These are phyloP conservation scores for Sebastes matsubarae DNA, from an alignment of 2,797 vertebrate species.

Conservation along the genomic window DNA sequence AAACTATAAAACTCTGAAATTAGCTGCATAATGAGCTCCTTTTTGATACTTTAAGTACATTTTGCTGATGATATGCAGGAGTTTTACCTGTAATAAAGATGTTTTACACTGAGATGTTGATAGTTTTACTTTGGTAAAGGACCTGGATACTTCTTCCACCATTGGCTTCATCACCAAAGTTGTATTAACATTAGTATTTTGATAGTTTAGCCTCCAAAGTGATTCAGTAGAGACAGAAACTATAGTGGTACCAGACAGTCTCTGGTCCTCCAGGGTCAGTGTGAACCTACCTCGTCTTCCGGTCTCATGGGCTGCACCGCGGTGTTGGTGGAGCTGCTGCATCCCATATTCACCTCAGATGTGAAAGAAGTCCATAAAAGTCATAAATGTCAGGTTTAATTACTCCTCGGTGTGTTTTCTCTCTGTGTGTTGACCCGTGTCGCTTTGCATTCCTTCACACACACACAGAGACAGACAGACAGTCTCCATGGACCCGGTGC, in stretches of 20 bases:
- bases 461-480: neutral
- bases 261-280: neutral
- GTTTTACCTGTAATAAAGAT: too few relatives aligned
- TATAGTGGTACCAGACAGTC: too few relatives aligned
- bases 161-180: neutral
- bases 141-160: neutral
- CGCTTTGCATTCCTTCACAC: slow-evolving; percentile 73
- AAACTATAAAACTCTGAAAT: neutral
- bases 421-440: neutral
- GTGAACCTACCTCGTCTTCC: slow-evolving; percentile 66
- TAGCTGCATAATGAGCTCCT: neutral
- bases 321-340: slow-evolving; percentile 67
- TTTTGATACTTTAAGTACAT: neutral
- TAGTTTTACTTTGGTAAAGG: neutral
- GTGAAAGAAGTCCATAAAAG: neutral
- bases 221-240: too few relatives aligned
- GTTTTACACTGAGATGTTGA: neutral
- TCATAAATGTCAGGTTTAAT: neutral
- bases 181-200: neutral
- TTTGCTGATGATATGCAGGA: too few relatives aligned
- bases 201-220: accelerated
- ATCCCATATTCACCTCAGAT: slow-evolving; percentile 74
- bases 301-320: slow-evolving; percentile 60
- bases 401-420: neutral
- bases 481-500: slow-evolving; percentile 61